phyloP scores from a whole-genome alignment of 2,888 invertebrate species.

The Pterobdella sp. region DNA sequence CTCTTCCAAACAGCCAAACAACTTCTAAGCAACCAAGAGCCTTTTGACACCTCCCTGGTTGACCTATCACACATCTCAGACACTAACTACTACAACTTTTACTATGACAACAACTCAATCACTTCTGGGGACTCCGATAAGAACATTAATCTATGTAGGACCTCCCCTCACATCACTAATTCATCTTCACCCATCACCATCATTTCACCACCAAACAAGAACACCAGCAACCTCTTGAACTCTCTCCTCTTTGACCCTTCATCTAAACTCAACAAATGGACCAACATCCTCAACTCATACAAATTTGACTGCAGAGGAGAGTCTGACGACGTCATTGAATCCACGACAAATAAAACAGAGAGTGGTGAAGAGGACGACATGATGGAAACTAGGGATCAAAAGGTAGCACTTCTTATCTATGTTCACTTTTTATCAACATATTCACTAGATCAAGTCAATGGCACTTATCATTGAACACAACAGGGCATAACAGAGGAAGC shows the following conservation, averaged over 20 bases:
- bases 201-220: neutral
- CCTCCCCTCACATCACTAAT: neutral
- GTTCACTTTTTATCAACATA: too few species aligned
- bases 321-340: neutral
- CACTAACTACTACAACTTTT: slow-evolving; percentile 12
- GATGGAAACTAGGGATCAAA: neutral
- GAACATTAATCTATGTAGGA: neutral
- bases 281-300: neutral
- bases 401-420: too few species aligned
- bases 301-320: neutral
- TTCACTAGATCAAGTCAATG: too few species aligned
- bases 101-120: neutral
- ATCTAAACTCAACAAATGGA: neutral
- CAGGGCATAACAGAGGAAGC: neutral
- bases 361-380: neutral
- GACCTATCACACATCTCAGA: too few species aligned
- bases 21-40: too few species aligned
- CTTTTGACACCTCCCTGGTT: too few species aligned
- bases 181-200: neutral
- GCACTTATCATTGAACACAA: too few species aligned
- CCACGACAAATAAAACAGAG: too few species aligned
- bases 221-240: neutral
- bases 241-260: neutral
- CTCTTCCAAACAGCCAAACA: too few species aligned
- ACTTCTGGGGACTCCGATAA: neutral